Evolutionary conservation across 2,888 invertebrate genomes (phyloP).

Genomic region (Caenorhabditis drosophilae): DNA sequence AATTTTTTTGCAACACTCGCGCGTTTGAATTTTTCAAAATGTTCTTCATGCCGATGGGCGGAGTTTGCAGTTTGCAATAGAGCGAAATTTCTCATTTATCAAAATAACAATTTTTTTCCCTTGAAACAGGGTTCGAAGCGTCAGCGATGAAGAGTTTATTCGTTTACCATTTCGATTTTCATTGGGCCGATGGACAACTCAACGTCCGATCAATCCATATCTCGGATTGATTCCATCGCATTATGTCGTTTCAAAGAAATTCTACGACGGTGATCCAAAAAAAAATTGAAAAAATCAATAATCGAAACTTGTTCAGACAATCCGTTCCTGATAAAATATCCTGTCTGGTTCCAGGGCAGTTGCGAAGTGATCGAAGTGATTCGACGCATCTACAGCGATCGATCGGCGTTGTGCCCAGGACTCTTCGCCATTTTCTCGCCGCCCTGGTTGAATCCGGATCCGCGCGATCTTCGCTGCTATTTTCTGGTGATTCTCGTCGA

Average conservation of each 20-base stretch:
- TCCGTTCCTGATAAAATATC: constrained; percentile 34
- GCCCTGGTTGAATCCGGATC: constrained; percentile 42
- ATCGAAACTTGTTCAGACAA: constrained; percentile 19
- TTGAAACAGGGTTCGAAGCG: no score
- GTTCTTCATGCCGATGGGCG: no score
- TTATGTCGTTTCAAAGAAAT: constrained; percentile 43
- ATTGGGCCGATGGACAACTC: constrained; percentile 30
- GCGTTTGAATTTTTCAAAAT: no score
- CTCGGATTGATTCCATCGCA: constrained; percentile 42
- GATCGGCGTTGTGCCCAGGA: constrained; percentile 27
- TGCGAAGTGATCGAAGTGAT: constrained; percentile 37
- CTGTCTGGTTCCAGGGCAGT: constrained; percentile 48
- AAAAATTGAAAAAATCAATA: neutral
- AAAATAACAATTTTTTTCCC: no score
- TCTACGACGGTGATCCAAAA: constrained; percentile 46
- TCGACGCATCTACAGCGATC: constrained; percentile 30
- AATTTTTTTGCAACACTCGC: no score
- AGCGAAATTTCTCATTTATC: no score
- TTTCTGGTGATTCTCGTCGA: constrained; percentile 36
- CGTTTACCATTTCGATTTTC: constrained; percentile 44
- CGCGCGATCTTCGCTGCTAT: constrained; percentile 43
- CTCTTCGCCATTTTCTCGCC: constrained; percentile 51
- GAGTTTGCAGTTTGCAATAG: no score
- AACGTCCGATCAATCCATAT: constrained; percentile 24
- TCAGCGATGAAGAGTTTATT: constrained; percentile 4